Evolutionary conservation across 2,113 vertebrate species (phyloP), one percentile per base, ranked within the genome.

Genomic region (Sander vitreus): DNA sequence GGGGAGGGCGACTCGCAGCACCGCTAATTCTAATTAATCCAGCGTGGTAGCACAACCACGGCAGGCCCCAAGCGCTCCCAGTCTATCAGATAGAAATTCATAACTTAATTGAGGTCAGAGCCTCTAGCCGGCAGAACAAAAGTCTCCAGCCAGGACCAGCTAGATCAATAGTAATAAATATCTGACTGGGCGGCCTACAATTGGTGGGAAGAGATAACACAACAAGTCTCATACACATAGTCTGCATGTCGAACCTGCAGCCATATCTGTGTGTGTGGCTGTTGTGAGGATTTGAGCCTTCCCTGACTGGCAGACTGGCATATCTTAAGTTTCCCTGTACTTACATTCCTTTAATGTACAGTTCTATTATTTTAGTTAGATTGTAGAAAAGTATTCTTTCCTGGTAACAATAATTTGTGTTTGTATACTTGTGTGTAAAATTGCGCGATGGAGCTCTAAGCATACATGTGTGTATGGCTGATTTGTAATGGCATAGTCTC

Each of bases 61-160:
- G 96, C 94, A 95, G 96, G 96, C 96, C 89, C 87, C 96, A 96
- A 96, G 96, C 96, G 95, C 95, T 96, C 91, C 93, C 96, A 97
- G 97, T 99, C 98, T 98, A 99, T 99, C 95, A 97, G 97, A 99
- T 98, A 97, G 97, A 98, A 98, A 99, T 99, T 99, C 98, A 99
- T 99, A 99, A 99, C 97, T 98, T 99, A 99, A 99, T 99, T 99
- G 98, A 99, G 97, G 98, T 98, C 97, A 98, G 95, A 98, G 97
- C 96, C 96, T 96, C 88, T 90, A 96, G 96, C 95, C 95, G 94
- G 94, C 95, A 96, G 97, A 97, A 98, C 97, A 98, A 97, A 98
- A 97, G 97, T 97, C 97, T 97, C 96, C 96, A 92, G 86, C 96
- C 96, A 93, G 96, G 97, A 97, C 96, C 96, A 97, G 95, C 94